A percentile compares a stretch with the other conserved stretches of the same genome.
These are phyloP conservation scores for Helarctos malayanus DNA, from an alignment of 2,797 vertebrate species.

Conservation along the genomic window DNA sequence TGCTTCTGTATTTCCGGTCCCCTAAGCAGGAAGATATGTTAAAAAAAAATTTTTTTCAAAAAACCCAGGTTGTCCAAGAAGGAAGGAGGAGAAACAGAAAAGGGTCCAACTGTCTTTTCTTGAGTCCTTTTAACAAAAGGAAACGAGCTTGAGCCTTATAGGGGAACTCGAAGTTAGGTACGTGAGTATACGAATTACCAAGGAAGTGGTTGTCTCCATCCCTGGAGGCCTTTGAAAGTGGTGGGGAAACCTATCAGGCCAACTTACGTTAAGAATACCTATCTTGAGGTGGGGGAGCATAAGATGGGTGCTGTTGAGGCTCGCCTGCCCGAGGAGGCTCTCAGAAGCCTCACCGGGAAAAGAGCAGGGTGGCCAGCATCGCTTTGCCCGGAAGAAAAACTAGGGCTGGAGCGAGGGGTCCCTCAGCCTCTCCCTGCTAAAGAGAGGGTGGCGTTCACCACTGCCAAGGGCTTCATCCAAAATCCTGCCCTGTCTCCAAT, in stretches of 20 bases:
- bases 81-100: conserved; percentile 4
- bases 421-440: neutral
- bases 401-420: fast-evolving
- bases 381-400: neutral
- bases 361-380: fast-evolving
- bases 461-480: neutral
- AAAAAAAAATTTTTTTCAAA: neutral
- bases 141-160: neutral
- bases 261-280: neutral
- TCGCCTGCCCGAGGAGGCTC: neutral
- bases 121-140: conserved; percentile 10
- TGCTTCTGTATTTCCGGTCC: conserved; percentile 36
- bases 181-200: neutral
- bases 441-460: neutral
- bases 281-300: neutral
- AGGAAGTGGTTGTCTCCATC: neutral
- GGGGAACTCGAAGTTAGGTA: neutral
- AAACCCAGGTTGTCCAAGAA: neutral
- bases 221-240: conserved; percentile 52
- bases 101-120: conserved; percentile 21
- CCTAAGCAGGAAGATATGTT: conserved; percentile 56
- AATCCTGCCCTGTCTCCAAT: neutral
- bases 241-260: neutral
- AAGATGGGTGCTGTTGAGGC: neutral
- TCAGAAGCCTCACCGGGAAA: neutral